Conservation (phyloP, 2,888 invertebrate genomes). For the Synergus laeviventris region DNA sequence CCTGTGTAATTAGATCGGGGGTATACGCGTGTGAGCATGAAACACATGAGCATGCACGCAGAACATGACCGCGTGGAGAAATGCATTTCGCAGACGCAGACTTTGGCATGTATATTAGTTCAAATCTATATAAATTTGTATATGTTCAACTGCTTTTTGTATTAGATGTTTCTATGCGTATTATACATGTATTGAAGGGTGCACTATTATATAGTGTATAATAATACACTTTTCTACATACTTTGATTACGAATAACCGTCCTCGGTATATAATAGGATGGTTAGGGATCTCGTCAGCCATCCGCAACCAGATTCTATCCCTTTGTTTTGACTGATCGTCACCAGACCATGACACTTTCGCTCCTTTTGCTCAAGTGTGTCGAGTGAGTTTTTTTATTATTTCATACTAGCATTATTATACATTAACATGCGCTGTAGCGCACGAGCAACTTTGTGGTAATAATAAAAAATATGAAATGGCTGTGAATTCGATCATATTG, state of each 20-base stretch:
- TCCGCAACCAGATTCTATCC: constrained; percentile 42
- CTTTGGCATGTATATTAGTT: neutral
- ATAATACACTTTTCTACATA: neutral
- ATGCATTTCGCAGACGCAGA: constrained; percentile 1
- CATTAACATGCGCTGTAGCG: too few species aligned
- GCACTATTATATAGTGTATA: too few species aligned
- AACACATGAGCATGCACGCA: constrained; percentile 49
- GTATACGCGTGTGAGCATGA: constrained; percentile 51
- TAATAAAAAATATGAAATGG: too few species aligned
- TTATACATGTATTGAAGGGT: constrained; percentile 1
- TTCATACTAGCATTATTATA: too few species aligned
- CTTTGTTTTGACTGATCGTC: constrained; percentile 64
- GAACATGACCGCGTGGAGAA: constrained; percentile 45
- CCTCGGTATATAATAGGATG: neutral
- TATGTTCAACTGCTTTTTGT: neutral
- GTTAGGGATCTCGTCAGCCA: constrained; percentile 17
- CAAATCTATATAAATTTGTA: neutral
- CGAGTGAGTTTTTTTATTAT: neutral
- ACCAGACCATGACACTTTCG: constrained; percentile 59
- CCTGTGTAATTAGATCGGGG: constrained; percentile 56
- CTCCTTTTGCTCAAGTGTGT: constrained; percentile 13
- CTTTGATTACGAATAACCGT: constrained; percentile 19
- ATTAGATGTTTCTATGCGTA: neutral
- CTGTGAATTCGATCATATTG: too few species aligned
- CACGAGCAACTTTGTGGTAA: too few species aligned